Percentiles rank a stretch among this genome's conserved stretches.
These are phyloP conservation scores for Coenobita brevimanus DNA, from an alignment of 1,140 invertebrate species.

Conservation along the genomic window DNA sequence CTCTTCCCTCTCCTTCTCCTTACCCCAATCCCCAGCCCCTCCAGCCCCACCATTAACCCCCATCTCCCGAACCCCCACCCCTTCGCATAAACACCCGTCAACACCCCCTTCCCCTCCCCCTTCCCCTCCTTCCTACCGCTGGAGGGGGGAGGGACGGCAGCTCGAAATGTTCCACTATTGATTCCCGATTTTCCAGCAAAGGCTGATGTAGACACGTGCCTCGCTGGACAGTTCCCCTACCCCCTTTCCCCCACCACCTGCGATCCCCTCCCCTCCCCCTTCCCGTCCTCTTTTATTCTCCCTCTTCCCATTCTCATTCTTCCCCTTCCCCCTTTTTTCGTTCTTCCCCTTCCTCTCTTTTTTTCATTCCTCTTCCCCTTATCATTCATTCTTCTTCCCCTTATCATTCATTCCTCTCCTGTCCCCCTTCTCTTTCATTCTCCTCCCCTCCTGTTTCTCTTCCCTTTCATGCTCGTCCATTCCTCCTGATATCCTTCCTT, in stretches of 20 bases:
- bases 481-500: no score
- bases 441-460: no score
- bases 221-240: not conserved
- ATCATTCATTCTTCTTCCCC: no score
- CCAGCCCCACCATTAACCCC: not conserved
- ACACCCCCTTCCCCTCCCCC: not conserved
- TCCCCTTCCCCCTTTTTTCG: no score
- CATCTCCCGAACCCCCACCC: not conserved
- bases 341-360: not conserved
- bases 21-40: not conserved
- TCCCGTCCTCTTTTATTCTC: no score
- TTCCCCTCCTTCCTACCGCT: not conserved
- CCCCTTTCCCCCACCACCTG: not conserved
- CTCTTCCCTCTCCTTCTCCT: not conserved
- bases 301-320: not conserved
- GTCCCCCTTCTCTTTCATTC: not conserved
- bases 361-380: not conserved
- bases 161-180: conserved; percentile 35
- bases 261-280: no score
- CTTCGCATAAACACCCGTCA: not conserved
- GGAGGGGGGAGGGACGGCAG: no score
- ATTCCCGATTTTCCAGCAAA: conserved; percentile 48
- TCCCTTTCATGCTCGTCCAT: no score
- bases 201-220: conserved; percentile 29
- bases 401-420: no score